Base-by-base conservation (phyloP, 2,888 invertebrate genomes). In the Acrobeloides nanus region DNA sequence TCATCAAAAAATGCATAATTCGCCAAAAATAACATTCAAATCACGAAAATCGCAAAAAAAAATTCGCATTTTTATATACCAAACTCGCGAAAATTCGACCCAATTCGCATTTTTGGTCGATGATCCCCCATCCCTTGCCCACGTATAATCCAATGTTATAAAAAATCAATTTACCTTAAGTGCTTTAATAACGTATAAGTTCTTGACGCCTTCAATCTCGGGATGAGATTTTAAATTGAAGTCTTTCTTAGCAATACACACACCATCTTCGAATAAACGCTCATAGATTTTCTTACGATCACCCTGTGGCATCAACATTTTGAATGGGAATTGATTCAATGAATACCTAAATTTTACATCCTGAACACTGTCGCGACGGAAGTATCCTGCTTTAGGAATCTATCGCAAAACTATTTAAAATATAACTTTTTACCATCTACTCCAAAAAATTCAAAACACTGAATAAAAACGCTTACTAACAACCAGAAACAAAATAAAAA, bases 261-360 rank as follows among this genome's bases (percentile, higher is more conserved):
- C 97, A 76, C 97, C 97, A 80, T 99, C 95, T 76, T 68, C 69
- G 64, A 72, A 72, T 52, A 74, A 59, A 80, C 88, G 87, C 77
- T 97, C 95, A 79, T 89, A 97, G 76, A 97, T 95, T 68, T 87
- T 81, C 66, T 88, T 85, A 75, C 92, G 84, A 78, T 92, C 89
- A 81, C 88, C 87, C 82, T 93, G 95, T 74, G 95, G 92, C 90
- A 97, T 97, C 89, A 97, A 90, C 97, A 97, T 97, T 78, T 86
- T 89, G 68, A 42, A n/a, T n/a, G n/a, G n/a, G n/a, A n/a, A n/a
- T n/a, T n/a, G n/a, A n/a, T n/a, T n/a, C n/a, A n/a, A n/a, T n/a
- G n/a, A n/a, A n/a, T n/a, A n/a, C n/a, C n/a, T n/a, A n/a, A n/a
- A n/a, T n/a, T n/a, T n/a, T n/a, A n/a, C n/a, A n/a, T n/a, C n/a